These are phyloP conservation scores for Machimus rusticus DNA, from an alignment of 2,888 invertebrate genomes.

Conservation along the genomic window DNA sequence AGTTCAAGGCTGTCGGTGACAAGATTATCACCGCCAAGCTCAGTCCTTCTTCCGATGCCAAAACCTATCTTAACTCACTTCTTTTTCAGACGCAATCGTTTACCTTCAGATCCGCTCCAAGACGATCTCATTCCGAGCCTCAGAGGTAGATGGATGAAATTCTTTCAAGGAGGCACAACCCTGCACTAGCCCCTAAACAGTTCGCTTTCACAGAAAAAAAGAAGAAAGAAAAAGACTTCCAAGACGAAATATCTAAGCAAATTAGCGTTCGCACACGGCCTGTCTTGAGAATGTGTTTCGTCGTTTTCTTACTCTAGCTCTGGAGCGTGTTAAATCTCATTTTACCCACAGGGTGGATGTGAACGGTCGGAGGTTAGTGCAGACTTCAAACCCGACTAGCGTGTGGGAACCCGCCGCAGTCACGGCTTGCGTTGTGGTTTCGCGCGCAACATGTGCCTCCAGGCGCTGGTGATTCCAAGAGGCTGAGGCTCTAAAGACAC, in stretches of 20 bases:
- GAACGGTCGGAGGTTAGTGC: neutral
- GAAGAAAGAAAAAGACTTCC: neutral
- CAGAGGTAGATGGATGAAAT: neutral
- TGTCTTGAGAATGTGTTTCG: neutral
- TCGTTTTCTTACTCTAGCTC: neutral
- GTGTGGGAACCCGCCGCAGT: neutral
- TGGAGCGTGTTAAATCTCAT: slow-evolving; percentile 18
- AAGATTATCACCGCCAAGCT: neutral
- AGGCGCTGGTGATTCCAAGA: neutral
- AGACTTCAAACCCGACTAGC: neutral
- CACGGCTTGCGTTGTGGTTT: neutral
- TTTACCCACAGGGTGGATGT: slow-evolving; percentile 16
- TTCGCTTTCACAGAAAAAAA: neutral
- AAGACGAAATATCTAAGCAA: slow-evolving; percentile 19
- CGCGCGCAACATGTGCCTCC: neutral
- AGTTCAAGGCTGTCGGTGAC: neutral
- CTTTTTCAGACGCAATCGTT: neutral
- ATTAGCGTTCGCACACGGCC: neutral
- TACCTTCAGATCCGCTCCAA: neutral
- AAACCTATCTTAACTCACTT: neutral
- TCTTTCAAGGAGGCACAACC: neutral
- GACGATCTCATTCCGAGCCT: neutral
- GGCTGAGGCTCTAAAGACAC: neutral
- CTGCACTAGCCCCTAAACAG: neutral
- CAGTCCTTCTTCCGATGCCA: neutral